Conservation (phyloP, 2,797 vertebrate species). For the Cyclura pinguis region DNA sequence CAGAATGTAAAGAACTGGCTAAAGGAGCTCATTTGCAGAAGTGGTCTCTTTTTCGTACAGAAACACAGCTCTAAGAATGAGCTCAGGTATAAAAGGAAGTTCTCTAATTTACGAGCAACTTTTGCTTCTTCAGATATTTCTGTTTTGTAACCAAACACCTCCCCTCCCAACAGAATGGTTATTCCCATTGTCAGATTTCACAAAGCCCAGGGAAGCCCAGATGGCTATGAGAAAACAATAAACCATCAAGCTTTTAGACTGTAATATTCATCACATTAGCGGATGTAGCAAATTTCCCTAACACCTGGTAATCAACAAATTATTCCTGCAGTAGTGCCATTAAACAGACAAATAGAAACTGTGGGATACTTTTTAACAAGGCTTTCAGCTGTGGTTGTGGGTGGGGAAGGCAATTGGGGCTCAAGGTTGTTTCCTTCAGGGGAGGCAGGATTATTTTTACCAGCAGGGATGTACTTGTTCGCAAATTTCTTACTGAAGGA, state of each 20-base stretch:
- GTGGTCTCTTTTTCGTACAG: background rate
- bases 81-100: background rate
- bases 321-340: slow-evolving; percentile 60
- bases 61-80: background rate
- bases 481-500: no score
- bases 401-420: background rate
- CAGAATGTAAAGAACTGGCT: background rate
- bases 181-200: slow-evolving; percentile 46
- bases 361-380: slow-evolving; percentile 62
- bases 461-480: background rate
- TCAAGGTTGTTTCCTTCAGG: background rate
- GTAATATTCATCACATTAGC: slow-evolving; percentile 66
- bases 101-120: slow-evolving; percentile 21
- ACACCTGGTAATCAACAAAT: slow-evolving; percentile 64
- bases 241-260: slow-evolving; percentile 63
- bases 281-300: slow-evolving; percentile 61
- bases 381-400: slow-evolving; percentile 32
- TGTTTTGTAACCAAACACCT: background rate
- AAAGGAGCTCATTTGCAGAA: background rate
- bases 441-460: no score
- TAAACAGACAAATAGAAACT: slow-evolving; percentile 65
- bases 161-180: slow-evolving; percentile 26
- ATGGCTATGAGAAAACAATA: slow-evolving; percentile 56
- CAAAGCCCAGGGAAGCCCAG: slow-evolving; percentile 53
- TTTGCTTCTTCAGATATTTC: background rate